phyloP scores from a whole-genome alignment of 1,140 invertebrate species.

The Samia ricini region DNA sequence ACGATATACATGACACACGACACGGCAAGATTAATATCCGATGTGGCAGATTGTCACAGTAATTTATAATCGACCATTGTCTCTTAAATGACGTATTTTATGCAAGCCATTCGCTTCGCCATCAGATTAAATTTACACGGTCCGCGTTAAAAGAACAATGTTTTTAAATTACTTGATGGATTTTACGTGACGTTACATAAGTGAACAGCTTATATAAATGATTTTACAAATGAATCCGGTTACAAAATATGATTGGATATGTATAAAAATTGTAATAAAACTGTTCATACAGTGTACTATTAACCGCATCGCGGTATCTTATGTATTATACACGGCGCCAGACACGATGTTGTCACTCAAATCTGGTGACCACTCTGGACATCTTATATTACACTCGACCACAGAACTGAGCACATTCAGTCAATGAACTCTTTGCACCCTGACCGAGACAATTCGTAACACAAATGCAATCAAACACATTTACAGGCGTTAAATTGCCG shows the following conservation, averaged over 20 bases:
- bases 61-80: constrained; percentile 73
- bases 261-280: background rate
- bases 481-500: constrained; percentile 47
- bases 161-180: constrained; percentile 11
- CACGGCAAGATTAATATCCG: constrained; percentile 70
- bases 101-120: constrained; percentile 37
- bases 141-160: constrained; percentile 26
- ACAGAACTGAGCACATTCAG: constrained; percentile 45
- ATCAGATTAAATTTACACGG: constrained; percentile 48
- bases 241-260: background rate
- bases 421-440: constrained; percentile 55
- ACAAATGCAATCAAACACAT: constrained; percentile 43
- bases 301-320: background rate
- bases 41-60: constrained; percentile 70
- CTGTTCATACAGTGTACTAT: background rate
- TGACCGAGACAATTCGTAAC: constrained; percentile 47
- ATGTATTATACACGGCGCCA: background rate
- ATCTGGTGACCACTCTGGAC: constrained; percentile 47
- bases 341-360: constrained; percentile 19
- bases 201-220: background rate
- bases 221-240: background rate
- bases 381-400: constrained; percentile 66
- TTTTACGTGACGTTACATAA: background rate
- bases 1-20: constrained; percentile 57
- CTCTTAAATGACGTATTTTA: constrained; percentile 60